Base-by-base conservation (phyloP, 2,113 vertebrate genomes). In the Recurvirostra avosetta region DNA sequence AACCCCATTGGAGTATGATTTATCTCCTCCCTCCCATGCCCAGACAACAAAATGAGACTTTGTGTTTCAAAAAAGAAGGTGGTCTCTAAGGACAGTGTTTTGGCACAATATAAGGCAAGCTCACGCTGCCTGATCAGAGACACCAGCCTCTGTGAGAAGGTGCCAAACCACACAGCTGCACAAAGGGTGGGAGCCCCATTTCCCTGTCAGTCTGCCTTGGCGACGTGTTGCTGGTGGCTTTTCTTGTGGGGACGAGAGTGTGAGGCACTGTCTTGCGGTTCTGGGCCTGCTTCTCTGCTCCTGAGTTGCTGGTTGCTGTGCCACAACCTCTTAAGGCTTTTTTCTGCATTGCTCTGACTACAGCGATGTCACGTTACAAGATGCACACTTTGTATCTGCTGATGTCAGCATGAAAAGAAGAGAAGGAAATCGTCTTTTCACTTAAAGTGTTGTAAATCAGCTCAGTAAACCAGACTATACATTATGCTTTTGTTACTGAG, bases 361-460 rank as follows among this genome's bases (percentile, higher is more conserved):
- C 62, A 86, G 72, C 68, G 2, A 77, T 87, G 84, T 73, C 14
- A 38, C 17, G n/a, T 92, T 86, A 45, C 5, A 16, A 94, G 96
- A 94, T 23, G 71, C 78, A 85, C 61, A 26, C 83, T 92, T 94
- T 93, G 59, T 92, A 89, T 90, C 92, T 97, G 97, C 98, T 97
- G 96, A 92, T 81, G 90, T 95, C 98, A 98, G 98, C 98, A 88
- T n/a, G 67, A 93, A 96, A 88, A 95, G 76, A 95, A 97, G 70
- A 95, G 76, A 95, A 97, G 70, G 79, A 97, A 97, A 97, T 88
- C 62, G 32, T 97, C 96, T 96, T 97, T 97, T 96, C 73, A 94
- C 96, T 94, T 97, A 86, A 94, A 93, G 53, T 83, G 92, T 68
- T 97, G 97, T 98, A 98, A 98, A 98, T 98, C 98, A 98, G 78